Evolutionary conservation across 2,888 invertebrate genomes (phyloP).

Genomic region (Conchocele bisecta): DNA sequence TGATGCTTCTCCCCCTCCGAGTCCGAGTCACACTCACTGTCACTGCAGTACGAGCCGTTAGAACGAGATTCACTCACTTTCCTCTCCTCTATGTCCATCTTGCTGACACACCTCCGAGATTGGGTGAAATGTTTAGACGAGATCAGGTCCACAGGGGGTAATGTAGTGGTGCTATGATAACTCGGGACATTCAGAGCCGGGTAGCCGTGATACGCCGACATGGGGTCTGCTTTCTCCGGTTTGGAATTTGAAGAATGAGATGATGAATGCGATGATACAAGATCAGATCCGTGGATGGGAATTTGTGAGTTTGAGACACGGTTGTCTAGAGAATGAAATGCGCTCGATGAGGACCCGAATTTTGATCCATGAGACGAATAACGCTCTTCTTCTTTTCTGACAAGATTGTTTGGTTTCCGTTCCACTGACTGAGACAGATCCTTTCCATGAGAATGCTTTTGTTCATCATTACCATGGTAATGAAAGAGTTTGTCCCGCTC

Average conservation of each 20-base stretch:
- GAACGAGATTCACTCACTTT: constrained; percentile 70
- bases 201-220: constrained; percentile 18
- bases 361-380: constrained; percentile 23
- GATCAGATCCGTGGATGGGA: constrained; percentile 16
- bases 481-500: constrained; percentile 8
- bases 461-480: constrained; percentile 2
- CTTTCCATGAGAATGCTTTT: constrained; percentile 22
- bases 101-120: constrained; percentile 70
- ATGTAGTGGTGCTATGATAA: constrained; percentile 28
- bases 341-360: constrained; percentile 46
- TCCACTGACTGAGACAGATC: constrained; percentile 14
- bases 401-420: neutral
- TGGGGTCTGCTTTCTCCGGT: neutral
- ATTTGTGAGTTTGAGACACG: constrained; percentile 19
- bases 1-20: constrained; percentile 65
- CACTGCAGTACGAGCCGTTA: constrained; percentile 66
- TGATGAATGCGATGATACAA: constrained; percentile 5
- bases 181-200: constrained; percentile 48
- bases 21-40: constrained; percentile 71
- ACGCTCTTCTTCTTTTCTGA: neutral
- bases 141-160: constrained; percentile 1
- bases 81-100: constrained; percentile 79
- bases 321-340: constrained; percentile 54
- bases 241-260: constrained; percentile 1
- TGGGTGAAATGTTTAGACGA: constrained; percentile 16